phyloP scores from a whole-genome alignment of 2,888 invertebrate species.

The Didymodactylos carnosus region DNA sequence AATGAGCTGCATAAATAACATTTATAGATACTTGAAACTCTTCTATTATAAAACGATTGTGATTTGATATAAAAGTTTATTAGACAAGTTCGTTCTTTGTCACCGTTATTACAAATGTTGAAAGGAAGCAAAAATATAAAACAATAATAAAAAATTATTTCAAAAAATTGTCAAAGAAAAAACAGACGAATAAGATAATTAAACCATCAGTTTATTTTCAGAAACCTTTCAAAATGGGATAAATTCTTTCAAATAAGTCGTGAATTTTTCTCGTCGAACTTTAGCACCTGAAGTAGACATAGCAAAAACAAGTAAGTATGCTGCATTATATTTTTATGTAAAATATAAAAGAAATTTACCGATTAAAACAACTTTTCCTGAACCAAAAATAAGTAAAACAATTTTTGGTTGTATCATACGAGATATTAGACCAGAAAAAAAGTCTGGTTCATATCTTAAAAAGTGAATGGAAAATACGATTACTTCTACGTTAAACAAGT shows the following conservation, averaged over 20 bases:
- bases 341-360: background rate
- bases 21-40: no score
- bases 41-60: no score
- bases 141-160: no score
- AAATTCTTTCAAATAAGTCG: conserved; percentile 6
- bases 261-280: conserved; percentile 6
- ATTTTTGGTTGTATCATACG: conserved; percentile 11
- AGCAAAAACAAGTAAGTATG: no score
- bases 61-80: no score
- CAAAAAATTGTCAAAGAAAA: no score
- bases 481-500: background rate
- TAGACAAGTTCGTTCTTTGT: no score
- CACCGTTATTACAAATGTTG: no score
- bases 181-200: no score
- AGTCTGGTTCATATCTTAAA: conserved; percentile 13
- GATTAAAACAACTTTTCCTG: conserved; percentile 13
- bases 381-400: conserved; percentile 10
- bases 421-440: conserved; percentile 14
- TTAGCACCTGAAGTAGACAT: conserved; percentile 2
- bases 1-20: no score
- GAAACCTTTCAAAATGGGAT: conserved; percentile 12
- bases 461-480: background rate
- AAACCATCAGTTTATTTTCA: conserved; percentile 8
- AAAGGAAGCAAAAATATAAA: no score
- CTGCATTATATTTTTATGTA: no score